A percentile compares a stretch with the other conserved stretches of the same genome.
These are phyloP conservation scores for Pristionchus entomophagus DNA, from an alignment of 2,888 invertebrate genomes.

Conservation along the genomic window DNA sequence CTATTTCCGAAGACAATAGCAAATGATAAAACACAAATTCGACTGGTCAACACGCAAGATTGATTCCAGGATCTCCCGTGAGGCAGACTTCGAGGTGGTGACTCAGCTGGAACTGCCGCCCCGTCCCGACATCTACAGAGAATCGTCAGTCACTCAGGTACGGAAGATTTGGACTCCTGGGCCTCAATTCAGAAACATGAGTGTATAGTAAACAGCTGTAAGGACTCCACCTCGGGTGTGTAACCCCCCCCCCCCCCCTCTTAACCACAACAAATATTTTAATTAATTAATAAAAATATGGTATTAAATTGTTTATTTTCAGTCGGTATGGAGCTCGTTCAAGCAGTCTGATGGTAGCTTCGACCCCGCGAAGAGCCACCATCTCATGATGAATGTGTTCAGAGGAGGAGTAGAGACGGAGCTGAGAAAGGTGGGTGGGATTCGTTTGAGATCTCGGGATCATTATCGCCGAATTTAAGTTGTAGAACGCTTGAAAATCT, in stretches of 20 bases:
- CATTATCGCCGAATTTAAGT: too few relatives aligned
- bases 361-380: conserved; percentile 82
- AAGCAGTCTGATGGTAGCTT: conserved; percentile 88
- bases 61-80: conserved; percentile 57
- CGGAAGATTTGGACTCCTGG: neutral
- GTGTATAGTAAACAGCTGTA: too few relatives aligned
- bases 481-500: too few relatives aligned
- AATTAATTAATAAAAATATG: neutral
- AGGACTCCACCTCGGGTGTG: too few relatives aligned
- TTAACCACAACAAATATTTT: neutral
- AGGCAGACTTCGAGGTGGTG: conserved; percentile 74
- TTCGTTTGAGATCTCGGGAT: too few relatives aligned
- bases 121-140: conserved; percentile 83
- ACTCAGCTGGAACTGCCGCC: conserved; percentile 82
- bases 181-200: too few relatives aligned
- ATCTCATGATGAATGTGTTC: conserved; percentile 86
- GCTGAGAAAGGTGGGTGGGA: conserved; percentile 22
- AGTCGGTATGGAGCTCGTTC: conserved; percentile 87
- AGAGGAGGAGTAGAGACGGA: conserved; percentile 52
- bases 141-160: conserved; percentile 81
- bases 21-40: neutral
- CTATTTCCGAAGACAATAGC: too few relatives aligned
- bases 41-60: neutral
- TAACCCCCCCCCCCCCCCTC: too few relatives aligned
- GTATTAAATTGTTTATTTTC: conserved; percentile 58